These are phyloP conservation scores for Indicator indicator DNA, from an alignment of 2,113 vertebrate genomes.

Conservation along the genomic window DNA sequence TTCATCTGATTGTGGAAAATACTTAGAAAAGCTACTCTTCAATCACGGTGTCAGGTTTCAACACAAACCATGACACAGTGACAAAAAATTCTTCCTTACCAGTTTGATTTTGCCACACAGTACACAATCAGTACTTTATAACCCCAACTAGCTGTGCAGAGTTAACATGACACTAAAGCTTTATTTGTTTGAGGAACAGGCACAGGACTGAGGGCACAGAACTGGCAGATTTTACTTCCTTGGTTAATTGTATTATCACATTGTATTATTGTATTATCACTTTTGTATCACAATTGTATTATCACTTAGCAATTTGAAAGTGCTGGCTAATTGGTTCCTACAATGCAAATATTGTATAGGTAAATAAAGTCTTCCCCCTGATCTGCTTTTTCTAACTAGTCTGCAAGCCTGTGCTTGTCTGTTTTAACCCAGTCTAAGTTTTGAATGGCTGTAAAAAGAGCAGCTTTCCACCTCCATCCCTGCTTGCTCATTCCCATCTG, in stretches of 20 bases:
- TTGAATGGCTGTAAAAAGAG: neutral
- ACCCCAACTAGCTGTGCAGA: neutral
- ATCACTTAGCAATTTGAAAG: neutral
- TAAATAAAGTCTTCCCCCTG: neutral
- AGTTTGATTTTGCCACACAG: neutral
- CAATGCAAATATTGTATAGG: neutral
- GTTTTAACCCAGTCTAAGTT: neutral
- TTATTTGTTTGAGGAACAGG: neutral
- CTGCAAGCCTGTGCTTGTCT: neutral
- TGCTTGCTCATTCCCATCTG: neutral
- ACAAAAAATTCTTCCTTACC: neutral
- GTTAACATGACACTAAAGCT: neutral
- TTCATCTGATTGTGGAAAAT: neutral
- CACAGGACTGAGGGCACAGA: neutral
- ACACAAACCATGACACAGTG: neutral
- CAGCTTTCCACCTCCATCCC: accelerated
- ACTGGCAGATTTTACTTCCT: neutral
- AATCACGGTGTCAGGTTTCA: neutral
- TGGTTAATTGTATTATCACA: neutral
- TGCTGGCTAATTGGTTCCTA: neutral
- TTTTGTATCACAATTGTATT: neutral
- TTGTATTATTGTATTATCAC: neutral
- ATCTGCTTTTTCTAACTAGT: neutral
- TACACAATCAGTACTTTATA: slow-evolving; percentile 7
- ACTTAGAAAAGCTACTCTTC: neutral